Conservation (phyloP, 2,888 invertebrate species). For the Drosophila affinis region DNA sequence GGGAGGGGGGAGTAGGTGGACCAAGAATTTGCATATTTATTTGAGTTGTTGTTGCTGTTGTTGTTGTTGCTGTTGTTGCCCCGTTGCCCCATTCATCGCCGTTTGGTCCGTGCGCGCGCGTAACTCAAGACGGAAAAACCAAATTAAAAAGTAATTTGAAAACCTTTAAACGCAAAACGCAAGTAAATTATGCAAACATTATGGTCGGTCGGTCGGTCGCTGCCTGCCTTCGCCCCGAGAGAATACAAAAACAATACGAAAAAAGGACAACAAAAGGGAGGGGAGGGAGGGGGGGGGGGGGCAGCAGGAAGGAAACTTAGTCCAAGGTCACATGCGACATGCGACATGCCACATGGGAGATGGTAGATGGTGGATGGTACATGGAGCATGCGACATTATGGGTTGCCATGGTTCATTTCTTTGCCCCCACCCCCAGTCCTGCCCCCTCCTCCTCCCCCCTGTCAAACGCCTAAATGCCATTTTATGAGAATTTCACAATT, state of each 20-base stretch:
- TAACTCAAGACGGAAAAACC: slow-evolving; percentile 75
- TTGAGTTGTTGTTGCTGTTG: slow-evolving; percentile 50
- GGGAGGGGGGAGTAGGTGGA: background rate
- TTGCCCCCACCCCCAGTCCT: background rate
- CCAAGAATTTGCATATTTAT: slow-evolving; percentile 74
- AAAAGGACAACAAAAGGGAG: slow-evolving; percentile 3
- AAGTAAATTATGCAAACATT: slow-evolving; percentile 80
- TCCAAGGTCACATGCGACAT: slow-evolving; percentile 64
- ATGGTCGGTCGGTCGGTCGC: slow-evolving; percentile 59
- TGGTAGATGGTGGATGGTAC: slow-evolving; percentile 22
- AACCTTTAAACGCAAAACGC: slow-evolving; percentile 73
- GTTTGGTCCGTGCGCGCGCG: slow-evolving; percentile 49
- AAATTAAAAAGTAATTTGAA: slow-evolving; percentile 79
- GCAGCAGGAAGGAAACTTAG: slow-evolving; percentile 46
- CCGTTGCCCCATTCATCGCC: slow-evolving; percentile 35
- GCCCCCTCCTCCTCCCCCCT: background rate
- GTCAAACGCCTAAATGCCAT: slow-evolving; percentile 45
- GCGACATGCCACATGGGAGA: slow-evolving; percentile 30
- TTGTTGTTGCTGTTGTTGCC: slow-evolving; percentile 23
- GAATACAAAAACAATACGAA: slow-evolving; percentile 32
- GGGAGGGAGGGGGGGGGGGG: no score
- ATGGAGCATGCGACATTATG: slow-evolving; percentile 61
- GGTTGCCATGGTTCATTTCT: slow-evolving; percentile 41
- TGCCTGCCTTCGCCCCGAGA: slow-evolving; percentile 27
- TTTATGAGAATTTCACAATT: slow-evolving; percentile 70